These are phyloP conservation scores for Araneus ventricosus DNA, from an alignment of 1,140 invertebrate genomes.

Conservation along the genomic window DNA sequence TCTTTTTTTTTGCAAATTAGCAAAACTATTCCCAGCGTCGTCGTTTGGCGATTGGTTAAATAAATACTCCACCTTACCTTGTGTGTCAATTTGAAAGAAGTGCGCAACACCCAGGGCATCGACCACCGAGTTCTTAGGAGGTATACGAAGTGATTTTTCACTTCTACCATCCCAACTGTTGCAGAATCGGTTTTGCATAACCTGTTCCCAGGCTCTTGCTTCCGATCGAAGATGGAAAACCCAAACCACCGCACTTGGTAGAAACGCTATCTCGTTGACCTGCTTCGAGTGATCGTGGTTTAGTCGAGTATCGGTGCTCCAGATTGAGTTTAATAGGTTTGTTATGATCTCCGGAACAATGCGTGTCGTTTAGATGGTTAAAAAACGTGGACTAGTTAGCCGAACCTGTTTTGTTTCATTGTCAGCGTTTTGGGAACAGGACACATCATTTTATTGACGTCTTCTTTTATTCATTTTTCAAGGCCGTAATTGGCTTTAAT, in stretches of 20 bases:
- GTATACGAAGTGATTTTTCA: background rate
- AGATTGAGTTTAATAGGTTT: slow-evolving; percentile 23
- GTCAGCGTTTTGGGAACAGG: too few species aligned
- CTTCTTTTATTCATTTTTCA: too few species aligned
- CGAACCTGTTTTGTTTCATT: too few species aligned
- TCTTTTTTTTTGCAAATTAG: background rate
- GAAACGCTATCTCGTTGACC: slow-evolving; percentile 34
- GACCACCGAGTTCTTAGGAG: slow-evolving; percentile 1
- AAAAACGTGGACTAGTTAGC: too few species aligned
- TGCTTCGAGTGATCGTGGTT: background rate
- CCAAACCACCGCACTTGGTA: slow-evolving; percentile 29
- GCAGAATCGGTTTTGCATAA: slow-evolving; percentile 42
- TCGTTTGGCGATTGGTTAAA: slow-evolving; percentile 1
- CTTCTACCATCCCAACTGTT: background rate
- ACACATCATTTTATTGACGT: too few species aligned
- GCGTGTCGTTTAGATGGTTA: background rate
- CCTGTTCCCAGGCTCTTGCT: slow-evolving; percentile 40
- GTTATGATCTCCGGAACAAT: background rate
- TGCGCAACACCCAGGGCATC: slow-evolving; percentile 13
- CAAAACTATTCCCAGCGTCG: background rate
- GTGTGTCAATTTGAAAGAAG: background rate
- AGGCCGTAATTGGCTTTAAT: too few species aligned
- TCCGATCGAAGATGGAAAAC: background rate
- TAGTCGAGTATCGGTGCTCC: background rate
- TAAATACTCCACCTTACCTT: background rate